phyloP scores from a whole-genome alignment of 2,888 invertebrate species.

The Rhodophaea formosa region DNA sequence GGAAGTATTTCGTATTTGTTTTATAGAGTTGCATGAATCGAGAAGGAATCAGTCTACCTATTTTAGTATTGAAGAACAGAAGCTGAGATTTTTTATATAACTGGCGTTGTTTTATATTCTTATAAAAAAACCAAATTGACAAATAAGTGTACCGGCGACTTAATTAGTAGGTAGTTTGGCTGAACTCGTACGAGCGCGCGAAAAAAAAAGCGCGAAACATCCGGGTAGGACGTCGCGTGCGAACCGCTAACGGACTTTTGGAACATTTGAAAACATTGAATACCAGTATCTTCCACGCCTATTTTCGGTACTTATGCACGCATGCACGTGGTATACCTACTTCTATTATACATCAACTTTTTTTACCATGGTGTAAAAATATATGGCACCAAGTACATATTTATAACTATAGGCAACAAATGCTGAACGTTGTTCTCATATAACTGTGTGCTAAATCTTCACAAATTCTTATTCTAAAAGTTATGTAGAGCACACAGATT shows the following conservation, averaged over 20 bases:
- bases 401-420: too few species aligned
- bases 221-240: constrained; percentile 46
- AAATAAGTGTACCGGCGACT: constrained; percentile 21
- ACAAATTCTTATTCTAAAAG: too few species aligned
- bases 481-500: too few species aligned
- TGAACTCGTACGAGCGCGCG: constrained; percentile 35
- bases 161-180: constrained; percentile 44
- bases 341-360: background rate
- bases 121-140: constrained; percentile 13
- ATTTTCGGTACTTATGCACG: constrained; percentile 7
- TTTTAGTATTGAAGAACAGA: too few species aligned
- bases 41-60: too few species aligned
- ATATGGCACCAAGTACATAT: too few species aligned
- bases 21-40: too few species aligned
- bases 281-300: constrained; percentile 16
- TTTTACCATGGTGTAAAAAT: background rate
- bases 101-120: background rate
- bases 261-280: constrained; percentile 12
- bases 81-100: too few species aligned
- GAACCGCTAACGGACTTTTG: constrained; percentile 33
- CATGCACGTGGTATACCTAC: background rate
- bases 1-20: too few species aligned
- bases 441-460: too few species aligned
- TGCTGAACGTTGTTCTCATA: too few species aligned
- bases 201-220: constrained; percentile 54